Evolutionary conservation across 2,113 vertebrate species (phyloP).

Genomic region (Ardeotis arabs): DNA sequence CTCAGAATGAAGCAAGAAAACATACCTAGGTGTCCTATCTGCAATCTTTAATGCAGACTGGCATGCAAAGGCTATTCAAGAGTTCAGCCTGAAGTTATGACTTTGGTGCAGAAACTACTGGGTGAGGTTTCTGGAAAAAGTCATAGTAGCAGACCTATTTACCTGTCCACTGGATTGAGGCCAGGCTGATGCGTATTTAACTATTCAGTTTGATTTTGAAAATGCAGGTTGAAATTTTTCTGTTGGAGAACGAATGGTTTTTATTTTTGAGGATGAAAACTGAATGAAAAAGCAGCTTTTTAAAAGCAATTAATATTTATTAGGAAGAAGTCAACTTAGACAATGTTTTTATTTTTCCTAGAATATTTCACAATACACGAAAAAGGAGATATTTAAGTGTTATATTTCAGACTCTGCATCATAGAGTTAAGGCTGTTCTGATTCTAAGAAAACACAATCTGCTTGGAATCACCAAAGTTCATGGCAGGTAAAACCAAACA

Average conservation of each 20-base stretch:
- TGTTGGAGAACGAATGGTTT: neutral
- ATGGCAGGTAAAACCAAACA: neutral
- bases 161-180: neutral
- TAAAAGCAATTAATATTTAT: neutral
- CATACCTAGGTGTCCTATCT: neutral
- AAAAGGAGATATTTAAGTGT: neutral
- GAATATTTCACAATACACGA: neutral
- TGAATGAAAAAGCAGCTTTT: neutral
- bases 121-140: neutral
- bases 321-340: neutral
- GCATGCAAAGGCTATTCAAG: neutral
- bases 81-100: neutral
- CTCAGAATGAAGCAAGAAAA: neutral
- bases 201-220: neutral
- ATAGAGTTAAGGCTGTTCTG: neutral
- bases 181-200: neutral
- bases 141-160: neutral
- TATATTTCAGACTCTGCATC: neutral
- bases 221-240: neutral
- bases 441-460: neutral
- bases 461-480: neutral
- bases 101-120: conserved; percentile 2
- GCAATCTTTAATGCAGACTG: neutral
- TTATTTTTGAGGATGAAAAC: neutral
- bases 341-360: neutral